Percentiles rank a stretch among this genome's conserved stretches.
Conservation (phyloP, 2,113 vertebrate genomes). For the Eupsittula cactorum region DNA sequence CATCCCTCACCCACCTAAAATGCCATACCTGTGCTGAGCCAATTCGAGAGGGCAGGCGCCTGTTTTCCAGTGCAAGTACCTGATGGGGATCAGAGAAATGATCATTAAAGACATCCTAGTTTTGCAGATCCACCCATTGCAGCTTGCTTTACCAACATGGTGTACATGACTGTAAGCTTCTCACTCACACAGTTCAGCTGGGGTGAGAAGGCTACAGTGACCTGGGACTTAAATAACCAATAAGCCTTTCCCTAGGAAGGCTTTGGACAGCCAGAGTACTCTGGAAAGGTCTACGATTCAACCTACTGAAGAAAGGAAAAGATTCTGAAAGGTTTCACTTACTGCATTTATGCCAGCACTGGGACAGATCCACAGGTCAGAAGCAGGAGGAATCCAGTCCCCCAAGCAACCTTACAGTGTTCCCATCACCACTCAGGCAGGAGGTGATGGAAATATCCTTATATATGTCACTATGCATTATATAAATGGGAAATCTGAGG, state of each 20-base stretch:
- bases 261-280: background rate
- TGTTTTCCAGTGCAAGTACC: background rate
- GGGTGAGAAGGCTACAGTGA: background rate
- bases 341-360: background rate
- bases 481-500: background rate
- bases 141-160: background rate
- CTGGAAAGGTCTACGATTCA: background rate
- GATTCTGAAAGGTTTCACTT: background rate
- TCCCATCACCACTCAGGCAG: background rate
- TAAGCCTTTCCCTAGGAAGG: background rate
- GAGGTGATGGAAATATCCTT: background rate
- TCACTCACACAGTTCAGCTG: background rate
- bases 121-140: background rate
- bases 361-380: background rate
- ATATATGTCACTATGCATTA: rapidly evolving
- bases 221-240: background rate
- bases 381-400: background rate
- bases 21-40: background rate
- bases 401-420: rapidly evolving
- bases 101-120: rapidly evolving
- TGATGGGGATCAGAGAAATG: background rate
- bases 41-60: background rate
- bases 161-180: background rate
- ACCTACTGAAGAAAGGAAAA: background rate
- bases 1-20: background rate